A percentile compares a stretch with the other conserved stretches of the same genome.
Evolutionary conservation across 1,140 invertebrate genomes (phyloP).

Genomic region (Dufourea novaeangliae): DNA sequence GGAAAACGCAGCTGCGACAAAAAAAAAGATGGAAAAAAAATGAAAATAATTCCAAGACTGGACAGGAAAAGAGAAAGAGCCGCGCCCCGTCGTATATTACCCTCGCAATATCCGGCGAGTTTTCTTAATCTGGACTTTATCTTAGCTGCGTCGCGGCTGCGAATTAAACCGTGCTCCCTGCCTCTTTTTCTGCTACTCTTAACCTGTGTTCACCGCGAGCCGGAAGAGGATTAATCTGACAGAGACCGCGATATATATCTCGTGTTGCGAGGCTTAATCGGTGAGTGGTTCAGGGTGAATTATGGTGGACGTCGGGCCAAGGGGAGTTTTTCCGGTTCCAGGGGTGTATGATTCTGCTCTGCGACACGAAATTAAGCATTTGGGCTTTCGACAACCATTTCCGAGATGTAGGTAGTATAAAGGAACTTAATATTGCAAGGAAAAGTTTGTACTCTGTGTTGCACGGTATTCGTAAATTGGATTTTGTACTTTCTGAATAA

Average conservation of each 20-base stretch:
- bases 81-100: constrained; percentile 6
- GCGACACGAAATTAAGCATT: too few species aligned
- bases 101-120: not conserved
- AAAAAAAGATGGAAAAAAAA: not conserved
- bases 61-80: too few species aligned
- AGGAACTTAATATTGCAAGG: too few species aligned
- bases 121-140: constrained; percentile 26
- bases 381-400: too few species aligned
- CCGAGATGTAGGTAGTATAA: too few species aligned
- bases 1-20: constrained; percentile 1
- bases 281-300: not conserved
- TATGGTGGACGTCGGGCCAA: not conserved
- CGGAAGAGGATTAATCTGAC: constrained; percentile 40
- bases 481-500: too few species aligned
- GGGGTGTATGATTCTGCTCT: too few species aligned
- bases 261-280: not conserved
- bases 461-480: too few species aligned
- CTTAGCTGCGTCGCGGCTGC: constrained; percentile 6
- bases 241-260: not conserved
- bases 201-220: constrained; percentile 6
- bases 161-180: not conserved
- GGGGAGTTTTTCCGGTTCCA: too few species aligned
- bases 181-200: constrained; percentile 21
- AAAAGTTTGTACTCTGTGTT: too few species aligned
- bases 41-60: not conserved